Evolutionary conservation across 2,888 invertebrate species (phyloP).

Genomic region (Sepiola atlantica): DNA sequence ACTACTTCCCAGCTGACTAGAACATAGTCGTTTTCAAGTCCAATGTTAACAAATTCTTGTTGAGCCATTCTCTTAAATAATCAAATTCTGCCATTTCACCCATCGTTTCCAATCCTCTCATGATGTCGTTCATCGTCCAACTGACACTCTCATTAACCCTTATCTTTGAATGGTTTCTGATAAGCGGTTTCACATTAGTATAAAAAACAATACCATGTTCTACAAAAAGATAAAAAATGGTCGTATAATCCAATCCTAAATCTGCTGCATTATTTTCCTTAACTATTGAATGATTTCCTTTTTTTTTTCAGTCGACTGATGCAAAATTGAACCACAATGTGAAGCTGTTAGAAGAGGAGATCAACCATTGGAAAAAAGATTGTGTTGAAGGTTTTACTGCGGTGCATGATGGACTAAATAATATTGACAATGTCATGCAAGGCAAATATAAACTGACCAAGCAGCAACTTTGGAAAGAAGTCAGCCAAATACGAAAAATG

Average conservation of each 20-base stretch:
- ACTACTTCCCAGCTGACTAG: too few species aligned
- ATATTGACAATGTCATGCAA: constrained; percentile 74
- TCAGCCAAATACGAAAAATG: constrained; percentile 74
- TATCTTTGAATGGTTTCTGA: too few species aligned
- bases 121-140: too few species aligned
- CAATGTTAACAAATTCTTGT: too few species aligned
- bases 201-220: neutral
- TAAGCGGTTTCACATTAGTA: too few species aligned
- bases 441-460: constrained; percentile 72
- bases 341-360: constrained; percentile 61
- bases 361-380: constrained; percentile 69
- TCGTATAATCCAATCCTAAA: too few species aligned
- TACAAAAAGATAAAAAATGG: too few species aligned
- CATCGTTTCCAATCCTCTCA: too few species aligned
- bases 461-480: constrained; percentile 73
- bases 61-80: too few species aligned
- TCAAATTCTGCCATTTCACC: too few species aligned
- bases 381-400: constrained; percentile 72
- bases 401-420: constrained; percentile 73
- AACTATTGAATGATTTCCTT: neutral
- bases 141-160: too few species aligned
- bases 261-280: neutral
- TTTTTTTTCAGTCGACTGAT: constrained; percentile 60
- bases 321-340: constrained; percentile 60
- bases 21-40: too few species aligned